A percentile compares a stretch with the other conserved stretches of the same genome.
These are phyloP conservation scores for human (Homo sapiens) DNA, from an alignment of 2,113 vertebrate species.

Conservation along the genomic window GRCh38 chr12:40021501-40022000, in stretches of 20 bases:
- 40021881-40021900: constrained; percentile 61
- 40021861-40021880: constrained; percentile 43
- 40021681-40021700: neutral
- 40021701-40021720: neutral
- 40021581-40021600: neutral
- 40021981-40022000: constrained; percentile 38
- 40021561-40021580: neutral
- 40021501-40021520: neutral
- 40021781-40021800: neutral
- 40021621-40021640: neutral
- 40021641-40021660: neutral
- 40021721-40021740: neutral
- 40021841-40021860: neutral
- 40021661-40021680: neutral
- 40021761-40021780: neutral
- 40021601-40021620: neutral
- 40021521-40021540: neutral
- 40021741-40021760: neutral
- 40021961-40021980: constrained; percentile 8
- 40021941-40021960: constrained; percentile 44
- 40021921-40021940: constrained; percentile 9
- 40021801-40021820: neutral
- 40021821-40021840: neutral
- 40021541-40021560: neutral
- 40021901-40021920: constrained; percentile 46